These are phyloP conservation scores for Drosophila takahashii DNA, from an alignment of 1,140 invertebrate species.

Conservation along the genomic window DNA sequence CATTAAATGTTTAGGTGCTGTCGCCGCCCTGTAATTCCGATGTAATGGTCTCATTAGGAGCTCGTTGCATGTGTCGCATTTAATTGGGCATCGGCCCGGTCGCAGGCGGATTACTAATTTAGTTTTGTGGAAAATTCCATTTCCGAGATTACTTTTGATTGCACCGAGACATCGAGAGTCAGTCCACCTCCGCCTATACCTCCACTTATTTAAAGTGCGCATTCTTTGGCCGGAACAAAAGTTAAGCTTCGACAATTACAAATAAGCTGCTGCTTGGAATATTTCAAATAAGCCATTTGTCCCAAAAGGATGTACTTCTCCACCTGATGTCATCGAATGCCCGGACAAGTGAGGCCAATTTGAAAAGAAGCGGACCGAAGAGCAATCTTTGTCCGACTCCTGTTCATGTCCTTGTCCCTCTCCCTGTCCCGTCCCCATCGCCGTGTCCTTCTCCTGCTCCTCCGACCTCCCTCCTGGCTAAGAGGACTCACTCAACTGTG, in stretches of 20 bases:
- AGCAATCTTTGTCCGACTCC: slow-evolving; percentile 36
- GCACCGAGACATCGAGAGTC: slow-evolving; percentile 13
- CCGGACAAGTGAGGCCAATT: slow-evolving; percentile 63
- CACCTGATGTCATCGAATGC: slow-evolving; percentile 52
- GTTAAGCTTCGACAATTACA: slow-evolving; percentile 48
- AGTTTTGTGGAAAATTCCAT: slow-evolving; percentile 30
- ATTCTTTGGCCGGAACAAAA: slow-evolving; percentile 35
- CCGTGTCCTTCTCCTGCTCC: neutral
- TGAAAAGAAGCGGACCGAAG: slow-evolving; percentile 51
- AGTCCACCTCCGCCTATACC: neutral
- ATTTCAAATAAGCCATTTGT: slow-evolving; percentile 63
- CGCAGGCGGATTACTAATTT: slow-evolving; percentile 38
- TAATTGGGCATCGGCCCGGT: slow-evolving; percentile 45
- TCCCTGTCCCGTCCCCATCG: neutral
- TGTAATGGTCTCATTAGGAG: slow-evolving; percentile 65
- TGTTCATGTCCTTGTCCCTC: slow-evolving; percentile 7
- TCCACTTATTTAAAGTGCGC: slow-evolving; percentile 13
- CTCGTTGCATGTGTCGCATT: slow-evolving; percentile 57
- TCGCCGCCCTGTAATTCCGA: slow-evolving; percentile 58
- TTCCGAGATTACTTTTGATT: slow-evolving; percentile 33
- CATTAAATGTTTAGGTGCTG: slow-evolving; percentile 49
- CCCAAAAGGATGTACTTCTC: slow-evolving; percentile 52
- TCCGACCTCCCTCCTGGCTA: slow-evolving; percentile 14
- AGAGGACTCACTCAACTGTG: slow-evolving; percentile 69
- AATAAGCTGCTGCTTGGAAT: slow-evolving; percentile 60